Evolutionary conservation across 2,888 invertebrate species (phyloP).

Genomic region (Cataglyphis albicans): DNA sequence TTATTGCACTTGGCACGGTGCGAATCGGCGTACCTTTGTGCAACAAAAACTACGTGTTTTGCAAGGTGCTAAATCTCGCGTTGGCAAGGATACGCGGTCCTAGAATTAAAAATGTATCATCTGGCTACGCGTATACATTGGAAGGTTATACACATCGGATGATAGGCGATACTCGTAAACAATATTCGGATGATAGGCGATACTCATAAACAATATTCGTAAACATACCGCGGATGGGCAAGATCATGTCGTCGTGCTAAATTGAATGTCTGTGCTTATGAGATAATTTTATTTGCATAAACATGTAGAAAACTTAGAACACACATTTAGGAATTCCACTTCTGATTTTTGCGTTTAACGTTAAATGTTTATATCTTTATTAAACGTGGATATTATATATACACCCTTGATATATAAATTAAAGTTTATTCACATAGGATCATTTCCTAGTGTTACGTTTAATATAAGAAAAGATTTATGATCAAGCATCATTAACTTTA

Average conservation of each 20-base stretch:
- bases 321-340: neutral
- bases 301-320: neutral
- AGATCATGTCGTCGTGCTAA: neutral
- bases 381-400: neutral
- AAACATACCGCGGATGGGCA: slow-evolving; percentile 12
- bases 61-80: slow-evolving; percentile 38
- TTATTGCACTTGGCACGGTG: neutral
- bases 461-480: neutral
- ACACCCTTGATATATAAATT: neutral
- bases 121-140: neutral
- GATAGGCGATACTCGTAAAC: slow-evolving; percentile 1
- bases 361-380: neutral
- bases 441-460: neutral
- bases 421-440: neutral
- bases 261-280: neutral
- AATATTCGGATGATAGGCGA: neutral
- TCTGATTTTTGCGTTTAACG: neutral
- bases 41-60: neutral
- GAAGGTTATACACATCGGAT: slow-evolving; percentile 11
- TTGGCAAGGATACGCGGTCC: slow-evolving; percentile 33
- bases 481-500: neutral
- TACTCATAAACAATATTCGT: slow-evolving; percentile 18
- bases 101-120: slow-evolving; percentile 45
- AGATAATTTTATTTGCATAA: slow-evolving; percentile 9
- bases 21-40: neutral